These are phyloP conservation scores for Aplysina aerophoba DNA, from an alignment of 37 sponge, comb jelly and placozoan species.

Conservation along the genomic window DNA sequence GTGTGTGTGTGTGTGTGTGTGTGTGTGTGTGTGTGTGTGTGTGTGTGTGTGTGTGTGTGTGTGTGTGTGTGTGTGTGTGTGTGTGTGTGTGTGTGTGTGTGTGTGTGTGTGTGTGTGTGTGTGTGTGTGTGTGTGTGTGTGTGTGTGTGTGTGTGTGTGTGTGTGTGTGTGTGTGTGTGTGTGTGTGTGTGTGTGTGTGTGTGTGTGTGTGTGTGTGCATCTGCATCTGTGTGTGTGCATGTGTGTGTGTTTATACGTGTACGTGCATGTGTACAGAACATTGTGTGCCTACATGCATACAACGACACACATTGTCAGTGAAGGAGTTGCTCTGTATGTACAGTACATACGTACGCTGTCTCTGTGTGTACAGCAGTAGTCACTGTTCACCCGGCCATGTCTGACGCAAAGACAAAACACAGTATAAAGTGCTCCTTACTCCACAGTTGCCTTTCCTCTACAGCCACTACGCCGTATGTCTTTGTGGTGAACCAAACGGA, in stretches of 20 bases:
- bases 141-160: slow-evolving; percentile 28
- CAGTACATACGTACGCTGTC: no score
- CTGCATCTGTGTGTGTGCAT: neutral
- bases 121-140: slow-evolving; percentile 18
- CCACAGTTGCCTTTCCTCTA: neutral
- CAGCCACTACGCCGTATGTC: neutral
- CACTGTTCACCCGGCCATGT: no score
- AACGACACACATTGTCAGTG: no score
- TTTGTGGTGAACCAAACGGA: neutral
- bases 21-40: slow-evolving; percentile 9
- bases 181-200: slow-evolving; percentile 23
- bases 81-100: slow-evolving; percentile 13
- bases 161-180: neutral
- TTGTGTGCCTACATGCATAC: no score
- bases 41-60: slow-evolving; percentile 27
- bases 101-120: slow-evolving; percentile 14
- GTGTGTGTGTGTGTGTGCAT: slow-evolving; percentile 27
- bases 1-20: slow-evolving; percentile 35
- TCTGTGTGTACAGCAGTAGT: neutral
- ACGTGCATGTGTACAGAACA: neutral
- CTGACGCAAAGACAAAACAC: no score
- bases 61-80: slow-evolving; percentile 8
- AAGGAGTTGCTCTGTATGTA: neutral
- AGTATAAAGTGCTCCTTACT: no score
- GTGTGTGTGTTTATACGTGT: slow-evolving; percentile 29